Base-by-base conservation (phyloP, 2,113 vertebrate genomes). In the Solea solea region DNA sequence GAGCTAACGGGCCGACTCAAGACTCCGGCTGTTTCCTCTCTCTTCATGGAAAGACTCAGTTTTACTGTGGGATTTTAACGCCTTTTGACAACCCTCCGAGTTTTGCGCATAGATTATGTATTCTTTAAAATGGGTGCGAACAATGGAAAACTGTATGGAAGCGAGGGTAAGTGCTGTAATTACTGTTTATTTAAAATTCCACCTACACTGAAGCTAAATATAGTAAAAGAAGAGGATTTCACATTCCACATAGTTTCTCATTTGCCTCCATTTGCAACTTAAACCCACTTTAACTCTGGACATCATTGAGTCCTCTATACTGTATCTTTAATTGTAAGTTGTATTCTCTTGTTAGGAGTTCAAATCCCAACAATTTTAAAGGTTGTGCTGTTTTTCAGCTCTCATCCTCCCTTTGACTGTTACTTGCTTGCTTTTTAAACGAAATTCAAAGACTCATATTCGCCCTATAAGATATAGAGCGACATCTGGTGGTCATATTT, bases 81-180 rank as follows among this genome's bases (percentile, higher is more conserved):
- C 11, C 27, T 67, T 69, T 57, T 82, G 69, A 84, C 78, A 61
- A 49, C 41, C 53, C 21, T 21, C 66, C 11, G 66, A 50, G 72
- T 15, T 71, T 53, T 82, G 86, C 65, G 74, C 69, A 56, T 92
- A 93, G 94, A 95, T 95, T 94, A 96, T 97, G 96, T 95, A 90
- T 94, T 87, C 94, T 89, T 84, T 95, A 93, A 93, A 93, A 98
- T 98, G 97, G 97, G 97, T 85, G 96, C 97, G 84, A 97, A 97
- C 95, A 97, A 97, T 95, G 97, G 96, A 93, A 98, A 98, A 91
- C 96, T 94, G 91, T 96, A 94, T 91, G 97, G 96, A 93, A 98
- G 97, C 85, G 97, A 98, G 93, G 97, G 97, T 98, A 93, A 95
- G 96, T 90, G 45, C 14, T 66, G 14, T 9, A 15, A 63, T 54